Conservation (phyloP, 2,888 invertebrate genomes). For the Drosophila yooni region DNA sequence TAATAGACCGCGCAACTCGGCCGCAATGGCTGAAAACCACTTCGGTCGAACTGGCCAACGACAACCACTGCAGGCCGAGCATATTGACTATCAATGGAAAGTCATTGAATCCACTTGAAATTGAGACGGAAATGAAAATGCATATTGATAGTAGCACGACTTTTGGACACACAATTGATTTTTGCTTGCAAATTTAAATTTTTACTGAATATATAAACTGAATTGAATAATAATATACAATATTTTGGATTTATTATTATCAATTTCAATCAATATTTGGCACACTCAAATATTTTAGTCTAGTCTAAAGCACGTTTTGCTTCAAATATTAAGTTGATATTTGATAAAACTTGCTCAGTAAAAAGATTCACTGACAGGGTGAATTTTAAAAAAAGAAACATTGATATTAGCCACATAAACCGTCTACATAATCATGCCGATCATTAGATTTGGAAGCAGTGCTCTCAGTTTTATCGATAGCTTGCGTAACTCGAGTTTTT, state of each 20-base stretch:
- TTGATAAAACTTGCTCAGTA: neutral
- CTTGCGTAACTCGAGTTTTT: neutral
- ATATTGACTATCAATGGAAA: conserved; percentile 17
- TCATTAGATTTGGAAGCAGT: neutral
- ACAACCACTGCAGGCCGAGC: conserved; percentile 6
- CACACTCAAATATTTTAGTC: neutral
- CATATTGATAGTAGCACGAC: neutral
- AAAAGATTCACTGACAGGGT: neutral
- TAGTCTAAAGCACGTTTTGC: neutral
- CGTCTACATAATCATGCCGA: neutral
- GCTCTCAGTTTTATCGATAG: neutral
- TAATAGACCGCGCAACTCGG: conserved; percentile 67
- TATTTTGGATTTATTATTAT: neutral
- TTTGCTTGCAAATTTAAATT: neutral
- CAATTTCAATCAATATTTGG: neutral
- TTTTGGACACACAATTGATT: neutral
- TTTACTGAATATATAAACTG: neutral
- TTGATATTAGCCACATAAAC: neutral
- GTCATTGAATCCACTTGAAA: neutral
- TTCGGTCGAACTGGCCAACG: conserved; percentile 20
- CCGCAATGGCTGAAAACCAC: conserved; percentile 41
- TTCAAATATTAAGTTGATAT: neutral
- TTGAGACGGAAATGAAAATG: conserved; percentile 1
- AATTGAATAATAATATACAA: neutral
- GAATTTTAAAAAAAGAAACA: neutral